A percentile compares a stretch with the other conserved stretches of the same genome.
Evolutionary conservation across 2,113 vertebrate genomes (phyloP).

Genomic region (Oncorhynchus mykiss): DNA sequence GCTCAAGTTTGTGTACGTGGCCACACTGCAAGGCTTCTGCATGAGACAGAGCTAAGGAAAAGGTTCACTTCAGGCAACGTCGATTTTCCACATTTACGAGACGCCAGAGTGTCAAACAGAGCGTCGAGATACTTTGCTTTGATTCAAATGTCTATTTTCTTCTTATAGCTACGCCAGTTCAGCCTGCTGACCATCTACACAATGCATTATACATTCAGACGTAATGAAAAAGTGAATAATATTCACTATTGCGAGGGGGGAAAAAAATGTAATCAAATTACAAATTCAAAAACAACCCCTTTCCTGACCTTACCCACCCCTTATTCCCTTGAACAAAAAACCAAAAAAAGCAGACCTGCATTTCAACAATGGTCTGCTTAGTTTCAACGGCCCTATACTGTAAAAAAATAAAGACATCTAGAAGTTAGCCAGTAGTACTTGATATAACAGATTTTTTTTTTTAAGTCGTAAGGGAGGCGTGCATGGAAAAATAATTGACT

Average conservation of each 20-base stretch:
- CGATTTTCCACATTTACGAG: no score
- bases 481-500: background rate
- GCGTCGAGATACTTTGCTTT: no score
- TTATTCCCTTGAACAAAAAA: no score
- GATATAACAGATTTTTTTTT: background rate
- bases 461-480: background rate
- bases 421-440: background rate
- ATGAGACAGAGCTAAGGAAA: no score
- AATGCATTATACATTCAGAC: background rate
- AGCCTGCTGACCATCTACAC: background rate
- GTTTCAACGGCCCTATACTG: background rate
- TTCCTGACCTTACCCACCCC: no score
- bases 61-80: no score
- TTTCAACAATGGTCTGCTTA: background rate
- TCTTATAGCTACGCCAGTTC: background rate
- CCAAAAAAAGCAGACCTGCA: background rate
- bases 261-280: no score
- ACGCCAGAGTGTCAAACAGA: no score
- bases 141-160: background rate
- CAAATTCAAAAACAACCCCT: no score
- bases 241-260: background rate
- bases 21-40: no score
- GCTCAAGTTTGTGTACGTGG: no score
- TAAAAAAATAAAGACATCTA: background rate
- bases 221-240: background rate